Percentiles rank a stretch among this genome's conserved stretches.
phyloP scores from a whole-genome alignment of 2,113 vertebrate species.

The Pseudopipra pipra region DNA sequence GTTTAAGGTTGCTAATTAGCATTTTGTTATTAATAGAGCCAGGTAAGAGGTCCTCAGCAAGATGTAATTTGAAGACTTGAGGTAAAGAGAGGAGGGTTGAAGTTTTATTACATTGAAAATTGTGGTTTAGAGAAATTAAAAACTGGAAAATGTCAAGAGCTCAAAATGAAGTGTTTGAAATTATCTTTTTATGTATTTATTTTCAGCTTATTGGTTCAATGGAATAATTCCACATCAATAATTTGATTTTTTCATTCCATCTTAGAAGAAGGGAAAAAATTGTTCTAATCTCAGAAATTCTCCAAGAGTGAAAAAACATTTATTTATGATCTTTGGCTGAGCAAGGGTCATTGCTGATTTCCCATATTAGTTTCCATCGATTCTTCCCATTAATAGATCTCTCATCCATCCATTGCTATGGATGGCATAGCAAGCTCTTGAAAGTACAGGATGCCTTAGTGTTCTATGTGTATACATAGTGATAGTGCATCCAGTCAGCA shows the following conservation, averaged over 20 bases:
- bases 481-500: neutral
- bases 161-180: slow-evolving; percentile 23
- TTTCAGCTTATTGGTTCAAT: neutral
- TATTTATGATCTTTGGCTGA: neutral
- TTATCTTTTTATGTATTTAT: slow-evolving; percentile 23
- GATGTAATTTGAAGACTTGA: neutral
- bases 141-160: neutral
- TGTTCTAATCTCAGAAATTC: neutral
- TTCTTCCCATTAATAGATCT: neutral
- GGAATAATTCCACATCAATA: neutral
- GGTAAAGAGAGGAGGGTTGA: neutral
- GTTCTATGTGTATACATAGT: no score
- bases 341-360: neutral
- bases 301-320: neutral
- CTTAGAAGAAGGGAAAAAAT: neutral
- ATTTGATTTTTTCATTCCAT: neutral
- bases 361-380: neutral
- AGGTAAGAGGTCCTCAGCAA: neutral
- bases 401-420: neutral
- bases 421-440: neutral
- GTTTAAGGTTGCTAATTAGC: neutral
- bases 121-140: neutral
- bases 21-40: neutral
- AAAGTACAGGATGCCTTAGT: neutral
- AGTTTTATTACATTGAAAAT: neutral